Percentiles rank a stretch among this genome's conserved stretches.
Evolutionary conservation across 2,797 vertebrate genomes (phyloP).

Genomic region (Allobates femoralis): DNA sequence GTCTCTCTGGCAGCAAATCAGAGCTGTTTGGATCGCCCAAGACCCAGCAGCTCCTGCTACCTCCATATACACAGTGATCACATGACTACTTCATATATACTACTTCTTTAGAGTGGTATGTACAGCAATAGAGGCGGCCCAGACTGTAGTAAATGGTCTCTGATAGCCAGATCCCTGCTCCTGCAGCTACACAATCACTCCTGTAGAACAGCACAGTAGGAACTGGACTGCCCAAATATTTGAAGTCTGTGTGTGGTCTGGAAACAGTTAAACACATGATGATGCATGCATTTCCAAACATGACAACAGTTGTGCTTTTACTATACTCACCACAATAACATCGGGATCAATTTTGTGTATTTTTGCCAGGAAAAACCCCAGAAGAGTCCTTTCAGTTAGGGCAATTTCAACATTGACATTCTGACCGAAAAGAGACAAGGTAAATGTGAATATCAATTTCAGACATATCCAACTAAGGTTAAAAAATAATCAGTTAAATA

Average conservation of each 20-base stretch:
- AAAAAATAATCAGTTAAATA: too few species aligned
- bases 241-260: too few species aligned
- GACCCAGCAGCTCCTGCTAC: too few species aligned
- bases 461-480: neutral
- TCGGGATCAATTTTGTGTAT: constrained; percentile 98
- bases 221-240: neutral
- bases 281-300: neutral
- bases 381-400: constrained; percentile 88
- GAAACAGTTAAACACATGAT: neutral
- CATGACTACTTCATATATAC: too few species aligned
- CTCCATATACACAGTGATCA: too few species aligned
- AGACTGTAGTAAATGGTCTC: too few species aligned
- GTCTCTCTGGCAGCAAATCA: too few species aligned
- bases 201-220: neutral
- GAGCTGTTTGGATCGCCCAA: too few species aligned
- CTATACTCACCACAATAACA: constrained; percentile 90
- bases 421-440: constrained; percentile 70
- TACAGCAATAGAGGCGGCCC: too few species aligned
- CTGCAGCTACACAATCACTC: too few species aligned
- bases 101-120: too few species aligned
- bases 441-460: neutral
- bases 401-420: constrained; percentile 93
- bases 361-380: constrained; percentile 96
- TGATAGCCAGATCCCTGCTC: too few species aligned
- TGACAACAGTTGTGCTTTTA: neutral